Evolutionary conservation across 1,140 invertebrate species (phyloP).

Genomic region (Anadara kagoshimensis): DNA sequence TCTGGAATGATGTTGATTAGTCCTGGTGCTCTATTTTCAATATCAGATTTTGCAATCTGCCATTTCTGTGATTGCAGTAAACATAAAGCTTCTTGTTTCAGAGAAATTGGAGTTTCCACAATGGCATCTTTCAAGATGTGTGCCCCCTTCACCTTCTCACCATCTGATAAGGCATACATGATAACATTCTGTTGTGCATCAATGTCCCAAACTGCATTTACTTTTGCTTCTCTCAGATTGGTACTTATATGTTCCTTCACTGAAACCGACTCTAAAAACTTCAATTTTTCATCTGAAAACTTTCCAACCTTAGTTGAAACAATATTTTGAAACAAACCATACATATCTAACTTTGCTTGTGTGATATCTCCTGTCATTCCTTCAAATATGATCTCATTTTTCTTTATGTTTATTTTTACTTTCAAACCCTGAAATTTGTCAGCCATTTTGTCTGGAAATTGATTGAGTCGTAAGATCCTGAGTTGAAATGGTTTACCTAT

Average conservation of each 20-base stretch:
- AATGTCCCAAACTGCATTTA: conserved; percentile 40
- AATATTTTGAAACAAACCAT: conserved; percentile 21
- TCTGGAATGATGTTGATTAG: background rate
- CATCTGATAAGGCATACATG: conserved; percentile 32
- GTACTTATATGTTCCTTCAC: conserved; percentile 22
- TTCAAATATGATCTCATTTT: conserved; percentile 33
- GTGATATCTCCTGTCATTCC: conserved; percentile 42
- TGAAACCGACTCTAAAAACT: conserved; percentile 20
- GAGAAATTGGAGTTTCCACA: conserved; percentile 25
- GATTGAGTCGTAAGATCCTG: conserved; percentile 17
- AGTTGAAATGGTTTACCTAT: conserved; percentile 26
- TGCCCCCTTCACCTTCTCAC: conserved; percentile 23
- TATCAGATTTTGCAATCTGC: conserved; percentile 3
- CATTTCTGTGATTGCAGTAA: conserved; percentile 25
- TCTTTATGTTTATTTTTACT: conserved; percentile 21
- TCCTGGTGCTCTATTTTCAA: background rate
- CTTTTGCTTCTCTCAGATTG: conserved; percentile 27
- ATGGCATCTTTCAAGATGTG: conserved; percentile 25
- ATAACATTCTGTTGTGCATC: conserved; percentile 12
- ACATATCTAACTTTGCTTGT: conserved; percentile 26
- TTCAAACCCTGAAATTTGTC: conserved; percentile 32
- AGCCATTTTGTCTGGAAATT: conserved; percentile 33
- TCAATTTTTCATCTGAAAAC: conserved; percentile 11
- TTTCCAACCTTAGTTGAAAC: background rate
- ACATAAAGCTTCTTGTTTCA: conserved; percentile 16